A percentile compares a stretch with the other conserved stretches of the same genome.
Conservation (phyloP, 2,113 vertebrate genomes). For the Polypterus senegalus region DNA sequence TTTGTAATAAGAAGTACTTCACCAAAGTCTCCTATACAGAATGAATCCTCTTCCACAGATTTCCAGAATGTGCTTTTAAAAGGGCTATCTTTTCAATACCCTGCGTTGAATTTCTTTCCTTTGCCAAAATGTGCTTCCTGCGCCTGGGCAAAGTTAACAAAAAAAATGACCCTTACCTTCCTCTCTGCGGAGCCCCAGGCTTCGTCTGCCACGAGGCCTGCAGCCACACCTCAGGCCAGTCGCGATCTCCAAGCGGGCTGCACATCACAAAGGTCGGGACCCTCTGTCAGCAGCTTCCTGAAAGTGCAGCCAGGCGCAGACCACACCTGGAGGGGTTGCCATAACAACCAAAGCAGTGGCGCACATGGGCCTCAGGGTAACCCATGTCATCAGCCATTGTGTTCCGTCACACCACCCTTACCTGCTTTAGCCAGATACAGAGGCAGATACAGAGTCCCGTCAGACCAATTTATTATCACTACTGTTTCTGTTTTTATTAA, state of each 20-base stretch:
- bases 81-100: slow-evolving; percentile 34
- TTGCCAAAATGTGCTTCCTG: slow-evolving; percentile 73
- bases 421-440: too few species aligned
- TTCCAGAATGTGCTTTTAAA: not conserved
- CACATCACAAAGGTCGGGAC: slow-evolving; percentile 31
- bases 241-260: slow-evolving; percentile 20
- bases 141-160: slow-evolving; percentile 54
- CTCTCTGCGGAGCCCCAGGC: slow-evolving; percentile 62
- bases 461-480: too few species aligned
- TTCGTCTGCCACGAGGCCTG: slow-evolving; percentile 57
- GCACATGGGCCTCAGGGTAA: too few species aligned
- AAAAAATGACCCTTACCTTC: slow-evolving; percentile 68
- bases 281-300: slow-evolving; percentile 33
- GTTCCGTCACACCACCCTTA: too few species aligned
- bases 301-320: slow-evolving; percentile 12
- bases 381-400: too few species aligned
- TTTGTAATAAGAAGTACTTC: too few species aligned
- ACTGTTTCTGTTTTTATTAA: too few species aligned
- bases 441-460: too few species aligned
- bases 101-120: slow-evolving; percentile 84
- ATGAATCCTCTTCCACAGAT: not conserved
- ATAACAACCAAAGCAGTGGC: slow-evolving; percentile 5
- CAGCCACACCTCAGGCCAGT: slow-evolving; percentile 38
- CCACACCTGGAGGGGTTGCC: slow-evolving; percentile 27
- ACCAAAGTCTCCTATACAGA: too few species aligned